Base-by-base conservation (phyloP, 1,140 invertebrate genomes). In the Araneus ventricosus region DNA sequence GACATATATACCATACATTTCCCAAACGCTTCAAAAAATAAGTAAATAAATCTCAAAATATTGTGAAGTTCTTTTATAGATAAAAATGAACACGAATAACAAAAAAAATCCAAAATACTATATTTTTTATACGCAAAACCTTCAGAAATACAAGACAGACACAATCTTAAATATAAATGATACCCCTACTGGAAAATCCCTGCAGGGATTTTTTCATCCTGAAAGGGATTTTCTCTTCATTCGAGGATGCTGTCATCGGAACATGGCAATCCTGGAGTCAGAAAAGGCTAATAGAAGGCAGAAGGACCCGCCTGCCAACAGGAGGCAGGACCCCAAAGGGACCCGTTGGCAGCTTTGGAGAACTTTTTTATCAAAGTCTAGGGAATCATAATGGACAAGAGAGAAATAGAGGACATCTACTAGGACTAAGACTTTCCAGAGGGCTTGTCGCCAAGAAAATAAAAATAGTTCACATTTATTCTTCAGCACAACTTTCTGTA, bases 141-240 rank as follows among this genome's bases (percentile, higher is more conserved):
- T 27, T 52, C 22, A 41, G 45, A 84, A 45, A 84, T 84, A 84
- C n/a, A 84, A 24, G 39, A 30, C 24, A 52, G 80, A 84, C 41
- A 84, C 80, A 84, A 27, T 24, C 24, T 52, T 45, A 27, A 84
- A 41, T n/a, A 84, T 84, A 52, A 84, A 52, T 52, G 80, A 84
- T 84, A 84, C 39, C n/a, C 17, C 80, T n/a, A 7, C 39, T 14
- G 2, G 27, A 84, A 84, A 84, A 45, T 84, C 80, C 80, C 80
- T 84, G n/a, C n/a, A 84, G 80, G 45, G 80, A 45, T 4, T 45
- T 84, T 84, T 45, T 24, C 39, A 45, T 24, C 39, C 27, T 22
- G n/a, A 84, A 84, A 27, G 80, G 80, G 27, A 45, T 45, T 41
- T 10, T 75, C 45, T 27, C 27, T 41, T 27, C 80, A 8, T 45